Evolutionary conservation across 2,888 invertebrate species (phyloP), one percentile per base, ranked within the genome.

Genomic region (Dugesia japonica): DNA sequence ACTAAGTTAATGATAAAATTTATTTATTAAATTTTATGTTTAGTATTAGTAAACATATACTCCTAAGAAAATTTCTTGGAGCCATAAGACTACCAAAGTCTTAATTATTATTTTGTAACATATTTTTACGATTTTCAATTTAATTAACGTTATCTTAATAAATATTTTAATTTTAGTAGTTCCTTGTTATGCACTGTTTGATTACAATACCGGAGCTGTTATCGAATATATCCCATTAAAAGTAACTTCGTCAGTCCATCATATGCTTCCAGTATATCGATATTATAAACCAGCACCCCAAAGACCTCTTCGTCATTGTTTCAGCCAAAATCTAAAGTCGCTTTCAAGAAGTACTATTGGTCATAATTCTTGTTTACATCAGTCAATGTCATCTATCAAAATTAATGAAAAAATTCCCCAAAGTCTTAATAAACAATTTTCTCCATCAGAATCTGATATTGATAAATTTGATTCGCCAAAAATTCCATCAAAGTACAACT

Each of bases 121-220:
- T n/a, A n/a, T n/a, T 4, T 31, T 31, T 7, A 31, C 31, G 13
- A 31, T 31, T 31, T 31, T 31, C 4, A 31, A 31, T 31, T 31
- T 31, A 31, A 4, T 31, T 31, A 31, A 31, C 31, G 31, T n/a
- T n/a, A n/a, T n/a, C n/a, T n/a, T n/a, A 31, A 31, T 4, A 4
- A 31, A 7, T 31, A 7, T 7, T 31, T 28, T 72, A 4, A 4
- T 27, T 28, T 26, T 27, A 77, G 77, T 77, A 13, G 76, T 77
- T 23, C 77, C 77, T 17, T 77, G 77, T 27, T 77, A 77, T 26
- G 77, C 74, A 13, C 26, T 26, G 1, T 77, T 77, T 31, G 42
- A 77, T 31, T 77, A 77, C 31, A 26, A n/a, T 4, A 77, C 74
- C 9, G 77, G 77, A 42, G 77, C 77, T 15, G 75, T 77, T 15